phyloP scores from a whole-genome alignment of 2,113 vertebrate species.

The Sander lucioperca region DNA sequence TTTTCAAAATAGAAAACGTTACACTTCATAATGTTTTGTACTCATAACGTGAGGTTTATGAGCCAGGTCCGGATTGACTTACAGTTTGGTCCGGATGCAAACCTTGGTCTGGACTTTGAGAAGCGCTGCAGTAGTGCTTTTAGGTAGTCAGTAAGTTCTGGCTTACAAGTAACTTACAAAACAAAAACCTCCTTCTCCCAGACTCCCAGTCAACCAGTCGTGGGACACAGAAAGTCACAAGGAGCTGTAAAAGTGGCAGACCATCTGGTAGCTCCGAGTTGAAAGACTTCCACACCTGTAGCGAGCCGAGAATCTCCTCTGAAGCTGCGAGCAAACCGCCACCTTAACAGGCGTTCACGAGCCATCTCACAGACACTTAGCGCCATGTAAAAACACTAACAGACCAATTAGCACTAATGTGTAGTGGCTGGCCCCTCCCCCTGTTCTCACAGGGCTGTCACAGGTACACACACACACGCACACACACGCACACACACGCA shows the following conservation, averaged over 20 bases:
- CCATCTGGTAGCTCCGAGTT: slow-evolving; percentile 73
- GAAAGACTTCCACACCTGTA: slow-evolving; percentile 72
- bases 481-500: background rate
- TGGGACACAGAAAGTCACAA: slow-evolving; percentile 55
- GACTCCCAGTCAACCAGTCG: background rate
- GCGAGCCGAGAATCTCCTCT: slow-evolving; percentile 22
- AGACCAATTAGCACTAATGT: slow-evolving; percentile 79
- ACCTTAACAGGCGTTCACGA: slow-evolving; percentile 38
- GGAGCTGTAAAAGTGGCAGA: slow-evolving; percentile 60
- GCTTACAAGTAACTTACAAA: background rate
- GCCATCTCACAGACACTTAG: slow-evolving; percentile 54
- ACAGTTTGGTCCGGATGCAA: too few relatives aligned
- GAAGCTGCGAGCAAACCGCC: slow-evolving; percentile 40
- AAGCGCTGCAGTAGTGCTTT: background rate
- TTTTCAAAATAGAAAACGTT: too few relatives aligned
- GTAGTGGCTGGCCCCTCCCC: slow-evolving; percentile 50
- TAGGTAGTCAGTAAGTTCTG: background rate
- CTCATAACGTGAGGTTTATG: too few relatives aligned
- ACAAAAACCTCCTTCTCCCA: background rate
- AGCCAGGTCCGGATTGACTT: too few relatives aligned
- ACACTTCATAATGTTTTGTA: too few relatives aligned
- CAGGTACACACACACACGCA: background rate
- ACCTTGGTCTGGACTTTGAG: too few relatives aligned
- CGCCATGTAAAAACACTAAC: slow-evolving; percentile 64
- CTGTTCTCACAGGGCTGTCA: slow-evolving; percentile 61